Conservation (phyloP, 2,888 invertebrate species). For the Ennomos erosarius region DNA sequence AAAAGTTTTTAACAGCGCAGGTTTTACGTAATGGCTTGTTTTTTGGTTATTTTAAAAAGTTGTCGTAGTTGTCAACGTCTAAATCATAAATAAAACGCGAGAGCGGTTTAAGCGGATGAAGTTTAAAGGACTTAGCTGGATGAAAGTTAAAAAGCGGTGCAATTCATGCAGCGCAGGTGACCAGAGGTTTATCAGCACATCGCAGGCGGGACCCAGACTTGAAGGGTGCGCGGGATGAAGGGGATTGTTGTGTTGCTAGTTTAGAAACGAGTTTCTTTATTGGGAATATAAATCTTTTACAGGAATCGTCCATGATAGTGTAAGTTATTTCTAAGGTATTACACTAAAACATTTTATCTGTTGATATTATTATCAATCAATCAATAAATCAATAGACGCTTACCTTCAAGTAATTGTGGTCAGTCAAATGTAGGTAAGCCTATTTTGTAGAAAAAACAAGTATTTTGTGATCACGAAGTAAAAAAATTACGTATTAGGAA, state of each 20-base stretch:
- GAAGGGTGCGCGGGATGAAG: conserved; percentile 32
- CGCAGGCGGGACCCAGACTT: conserved; percentile 57
- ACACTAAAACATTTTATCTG: no score
- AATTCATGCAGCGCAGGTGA: conserved; percentile 84
- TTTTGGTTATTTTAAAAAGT: conserved; percentile 63
- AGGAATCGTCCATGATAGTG: no score
- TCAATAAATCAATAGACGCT: no score
- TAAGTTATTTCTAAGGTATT: no score
- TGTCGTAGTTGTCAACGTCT: conserved; percentile 71
- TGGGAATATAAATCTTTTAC: no score
- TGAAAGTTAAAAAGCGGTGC: conserved; percentile 83
- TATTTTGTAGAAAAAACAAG: no score
- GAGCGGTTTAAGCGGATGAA: conserved; percentile 75
- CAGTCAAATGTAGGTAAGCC: no score
- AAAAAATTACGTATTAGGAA: no score
- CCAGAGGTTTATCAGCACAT: conserved; percentile 78
- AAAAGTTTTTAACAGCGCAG: conserved; percentile 34
- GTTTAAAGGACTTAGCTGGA: conserved; percentile 78
- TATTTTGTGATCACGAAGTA: no score
- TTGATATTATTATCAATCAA: no score
- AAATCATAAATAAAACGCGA: conserved; percentile 79
- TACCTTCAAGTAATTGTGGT: no score
- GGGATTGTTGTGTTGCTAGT: conserved; percentile 23
- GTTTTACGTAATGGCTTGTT: conserved; percentile 40
- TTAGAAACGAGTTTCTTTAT: conserved; percentile 14